Evolutionary conservation across 2,797 vertebrate species (phyloP).

Genomic region (Lycodopsis pacificus): DNA sequence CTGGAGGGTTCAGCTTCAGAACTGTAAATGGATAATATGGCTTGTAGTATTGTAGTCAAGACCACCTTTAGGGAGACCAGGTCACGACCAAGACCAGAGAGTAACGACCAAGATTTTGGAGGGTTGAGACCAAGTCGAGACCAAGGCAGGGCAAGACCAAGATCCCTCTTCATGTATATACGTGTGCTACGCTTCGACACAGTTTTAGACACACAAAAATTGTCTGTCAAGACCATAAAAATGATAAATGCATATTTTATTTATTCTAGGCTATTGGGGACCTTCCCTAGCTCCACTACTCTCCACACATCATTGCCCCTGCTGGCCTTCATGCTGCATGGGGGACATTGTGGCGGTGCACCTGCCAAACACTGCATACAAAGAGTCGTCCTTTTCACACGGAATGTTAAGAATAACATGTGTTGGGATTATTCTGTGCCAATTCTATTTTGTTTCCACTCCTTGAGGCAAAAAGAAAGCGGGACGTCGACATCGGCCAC

Average conservation of each 20-base stretch:
- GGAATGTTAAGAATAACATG: not conserved
- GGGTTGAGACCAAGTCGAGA: not conserved
- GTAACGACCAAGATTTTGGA: not conserved
- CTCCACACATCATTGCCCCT: not conserved
- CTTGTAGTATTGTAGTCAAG: not conserved
- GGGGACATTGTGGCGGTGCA: not conserved
- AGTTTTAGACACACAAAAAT: not conserved
- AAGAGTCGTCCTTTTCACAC: not conserved
- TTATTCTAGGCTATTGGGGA: not conserved
- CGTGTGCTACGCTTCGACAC: not conserved
- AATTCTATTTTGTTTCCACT: constrained; percentile 18
- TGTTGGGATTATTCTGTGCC: not conserved
- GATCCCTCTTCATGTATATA: not conserved
- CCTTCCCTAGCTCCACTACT: not conserved
- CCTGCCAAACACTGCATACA: not conserved
- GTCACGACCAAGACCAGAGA: not conserved
- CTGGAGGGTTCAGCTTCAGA: not conserved
- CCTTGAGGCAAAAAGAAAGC: constrained; percentile 2
- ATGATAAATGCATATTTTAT: not conserved
- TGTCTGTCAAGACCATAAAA: not conserved
- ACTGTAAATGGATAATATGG: not conserved
- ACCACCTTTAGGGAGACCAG: not conserved
- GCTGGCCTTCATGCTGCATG: not conserved
- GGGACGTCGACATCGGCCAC: not conserved
- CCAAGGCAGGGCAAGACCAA: not conserved